Percentiles rank a stretch among this genome's conserved stretches.
These are phyloP conservation scores for Resseliella maxima DNA, from an alignment of 2,888 invertebrate genomes.

Conservation along the genomic window DNA sequence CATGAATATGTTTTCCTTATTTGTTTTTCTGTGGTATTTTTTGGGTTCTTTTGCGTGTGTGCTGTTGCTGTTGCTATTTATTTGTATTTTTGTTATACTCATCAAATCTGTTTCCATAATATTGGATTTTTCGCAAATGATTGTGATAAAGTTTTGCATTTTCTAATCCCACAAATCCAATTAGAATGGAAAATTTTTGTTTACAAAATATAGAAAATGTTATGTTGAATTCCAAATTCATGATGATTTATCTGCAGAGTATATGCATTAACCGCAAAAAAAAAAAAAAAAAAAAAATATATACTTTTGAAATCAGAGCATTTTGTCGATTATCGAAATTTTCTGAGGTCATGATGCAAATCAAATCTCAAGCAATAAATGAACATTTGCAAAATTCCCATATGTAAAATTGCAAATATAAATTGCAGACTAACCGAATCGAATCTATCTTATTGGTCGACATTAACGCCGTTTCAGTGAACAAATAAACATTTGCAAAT, in stretches of 20 bases:
- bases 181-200: too few relatives aligned
- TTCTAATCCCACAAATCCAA: too few relatives aligned
- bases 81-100: too few relatives aligned
- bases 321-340: neutral
- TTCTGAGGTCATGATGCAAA: neutral
- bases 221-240: neutral
- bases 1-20: neutral
- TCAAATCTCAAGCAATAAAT: too few relatives aligned
- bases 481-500: neutral
- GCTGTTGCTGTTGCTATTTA: neutral
- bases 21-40: neutral
- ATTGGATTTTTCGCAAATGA: too few relatives aligned
- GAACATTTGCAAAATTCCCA: too few relatives aligned
- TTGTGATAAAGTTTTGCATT: too few relatives aligned
- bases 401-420: neutral
- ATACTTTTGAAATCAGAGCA: neutral
- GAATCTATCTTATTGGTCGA: neutral
- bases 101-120: too few relatives aligned
- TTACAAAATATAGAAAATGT: too few relatives aligned
- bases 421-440: neutral
- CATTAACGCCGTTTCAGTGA: neutral
- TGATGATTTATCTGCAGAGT: neutral
- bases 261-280: neutral
- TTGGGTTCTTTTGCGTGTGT: neutral
- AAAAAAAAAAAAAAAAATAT: too few relatives aligned